Base-by-base conservation (phyloP, 2,797 vertebrate species). In the Siniperca obscura region DNA sequence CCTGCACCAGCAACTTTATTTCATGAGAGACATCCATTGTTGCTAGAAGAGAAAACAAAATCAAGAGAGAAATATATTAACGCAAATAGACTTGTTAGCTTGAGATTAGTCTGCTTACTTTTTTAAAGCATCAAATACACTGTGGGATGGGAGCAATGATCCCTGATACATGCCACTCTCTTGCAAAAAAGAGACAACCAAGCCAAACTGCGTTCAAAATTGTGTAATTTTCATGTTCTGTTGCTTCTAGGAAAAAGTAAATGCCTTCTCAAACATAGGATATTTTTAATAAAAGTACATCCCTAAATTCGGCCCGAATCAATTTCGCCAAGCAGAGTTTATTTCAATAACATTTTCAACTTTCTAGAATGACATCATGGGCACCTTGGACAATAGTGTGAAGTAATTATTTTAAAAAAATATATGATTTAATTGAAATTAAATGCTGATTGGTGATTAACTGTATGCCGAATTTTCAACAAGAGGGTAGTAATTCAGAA, bases 1-100 rank as follows among this genome's bases (percentile, higher is more conserved):
- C 98, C 91, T 97, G 88, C 88, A 96, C 94, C 83, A 99, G 93
- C 87, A 99, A 89, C 1, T 2, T 76, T 21, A 99, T 82, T 93
- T 99, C 98, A 80, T 98, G 97, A 11, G 95, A 86, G 87, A 98
- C 96, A 25, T 99, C 95, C 98, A 99, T 99, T 85, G 93, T 95
- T 86, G 48, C 94, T 95, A 48, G 14, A 92, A 74, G 30, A 2
- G 1, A 61, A 59, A 79, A 80, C n/a, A 78, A 70, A 84, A 82
- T 25, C 7, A 59, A 74, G 5, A 50, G 0, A 48, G 7, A 34
- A 72, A 71, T 7, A 40, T 12, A 36, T 57, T 0, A 72, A n/a
- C 19, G 0, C 9, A 48, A 42, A 55, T 0, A 40, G 0, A 30
- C 8, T 14, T 27, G 2, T 57, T 57, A 42, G 9, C 9, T 65